phyloP scores from a whole-genome alignment of 1,140 invertebrate genomes.

The Drosophila mauritiana region DNA sequence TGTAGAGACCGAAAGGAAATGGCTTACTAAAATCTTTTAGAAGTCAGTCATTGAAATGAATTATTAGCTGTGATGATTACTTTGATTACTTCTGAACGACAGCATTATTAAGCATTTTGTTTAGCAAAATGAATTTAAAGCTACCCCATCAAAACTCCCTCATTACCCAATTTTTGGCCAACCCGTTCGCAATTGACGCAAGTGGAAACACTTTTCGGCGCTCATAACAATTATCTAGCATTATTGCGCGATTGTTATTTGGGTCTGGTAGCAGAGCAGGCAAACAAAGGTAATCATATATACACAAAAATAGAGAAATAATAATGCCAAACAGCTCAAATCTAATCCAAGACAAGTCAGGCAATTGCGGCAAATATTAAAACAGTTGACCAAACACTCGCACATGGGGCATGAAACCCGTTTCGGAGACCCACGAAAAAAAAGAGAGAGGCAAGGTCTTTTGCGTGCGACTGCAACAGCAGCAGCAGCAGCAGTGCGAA shows the following conservation, averaged over 20 bases:
- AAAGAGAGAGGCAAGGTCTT: slow-evolving; percentile 75
- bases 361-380: slow-evolving; percentile 73
- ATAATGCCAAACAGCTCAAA: slow-evolving; percentile 46
- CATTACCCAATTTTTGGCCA: slow-evolving; percentile 36
- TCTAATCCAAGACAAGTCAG: slow-evolving; percentile 65
- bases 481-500: slow-evolving; percentile 37
- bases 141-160: slow-evolving; percentile 25
- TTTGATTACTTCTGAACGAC: slow-evolving; percentile 8
- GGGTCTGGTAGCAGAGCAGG: slow-evolving; percentile 30
- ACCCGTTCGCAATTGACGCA: slow-evolving; percentile 28
- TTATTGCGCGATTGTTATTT: slow-evolving; percentile 55
- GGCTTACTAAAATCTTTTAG: not conserved
- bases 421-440: slow-evolving; percentile 60
- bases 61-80: not conserved
- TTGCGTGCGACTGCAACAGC: slow-evolving; percentile 73
- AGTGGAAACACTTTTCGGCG: slow-evolving; percentile 28
- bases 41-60: not conserved
- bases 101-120: slow-evolving; percentile 13
- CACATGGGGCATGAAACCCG: slow-evolving; percentile 45
- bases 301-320: slow-evolving; percentile 12
- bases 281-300: slow-evolving; percentile 41
- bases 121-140: slow-evolving; percentile 34
- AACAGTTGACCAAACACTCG: slow-evolving; percentile 66
- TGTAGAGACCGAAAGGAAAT: not conserved
- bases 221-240: slow-evolving; percentile 40